Evolutionary conservation across 1,140 invertebrate species (phyloP), one percentile per base, ranked within the genome.

Genomic region (Drosophila erecta): DNA sequence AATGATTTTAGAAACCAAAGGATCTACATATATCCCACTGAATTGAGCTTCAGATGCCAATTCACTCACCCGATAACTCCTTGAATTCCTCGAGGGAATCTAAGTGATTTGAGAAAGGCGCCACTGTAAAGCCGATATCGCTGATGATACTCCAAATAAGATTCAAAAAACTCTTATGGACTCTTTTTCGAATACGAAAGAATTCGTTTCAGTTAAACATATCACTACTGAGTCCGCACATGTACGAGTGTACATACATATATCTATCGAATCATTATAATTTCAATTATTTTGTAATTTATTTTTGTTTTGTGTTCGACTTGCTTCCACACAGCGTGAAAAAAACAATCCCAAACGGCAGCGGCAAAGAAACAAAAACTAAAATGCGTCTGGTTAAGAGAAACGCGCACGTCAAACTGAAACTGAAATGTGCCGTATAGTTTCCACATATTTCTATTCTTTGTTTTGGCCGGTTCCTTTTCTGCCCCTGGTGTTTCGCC

Each of bases 61-160:
- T 22, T 6, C 50, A 91, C 90, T 91, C 61, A 91, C 90, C 90
- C 35, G 85, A 73, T 58, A 91, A 44, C 6, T 74, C 66, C 57
- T 89, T 87, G 58, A 91, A 91, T 79, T 91, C 90, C 90, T 91
- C 90, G 8, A 91, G 90, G 75, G 90, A 91, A 91, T 91, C 90
- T 80, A 91, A 79, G 54, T 91, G 90, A 20, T 87, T 91, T 33
- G 90, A 86, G 69, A 91, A 87, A 70, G 90, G 90, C 90, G 90
- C 90, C 90, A 91, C 80, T 60, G 90, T 91, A 76, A 58, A 71
- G 90, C 90, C 79, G 90, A 85, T 44, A 79, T 57, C 37, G 11
- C 3, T 15, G 41, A 37, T 73, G 59, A 57, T 66, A 64, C 75
- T 77, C 62, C 17, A 80, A 64, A 70, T 86, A 86, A 89, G 22